Base-by-base conservation (phyloP, 2,797 vertebrate species). In the Epinephelus malabaricus region DNA sequence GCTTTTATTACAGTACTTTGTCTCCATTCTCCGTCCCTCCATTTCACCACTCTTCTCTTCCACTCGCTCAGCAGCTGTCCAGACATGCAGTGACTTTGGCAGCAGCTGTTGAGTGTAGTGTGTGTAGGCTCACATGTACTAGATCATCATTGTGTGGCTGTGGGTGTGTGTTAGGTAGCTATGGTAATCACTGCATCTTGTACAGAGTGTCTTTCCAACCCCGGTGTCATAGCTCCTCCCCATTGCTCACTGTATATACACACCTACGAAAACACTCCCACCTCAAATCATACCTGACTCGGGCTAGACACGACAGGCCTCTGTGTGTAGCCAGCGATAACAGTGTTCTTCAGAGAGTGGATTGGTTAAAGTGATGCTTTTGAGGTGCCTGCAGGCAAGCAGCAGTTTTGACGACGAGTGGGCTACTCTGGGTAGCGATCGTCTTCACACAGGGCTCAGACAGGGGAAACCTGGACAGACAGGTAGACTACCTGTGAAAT, bases 321-420 rank as follows among this genome's bases (percentile, higher is more conserved):
- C 9, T 84, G 70, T 81, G 17, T 71, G 77, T 40, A 58, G 60
- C 18, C 21, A 45, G 70, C 49, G 68, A 69, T 81, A 69, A 50
- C 58, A 21, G 65, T 68, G 23, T 6, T 85, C 13, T 78, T 46
- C 46, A 69, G 51, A 45, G 70, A 81, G 79, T 45, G 62, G 50
- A 60, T 73, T 34, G 5, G 15, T 34, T 81, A 38, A 91, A 95
- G 86, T 76, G 62, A 98, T 99, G 97, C 89, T 93, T 53, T 82
- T 97, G 88, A 96, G 93, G 81, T 96, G 95, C 82, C 87, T 97
- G 3, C 94, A 95, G 84, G 95, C 96, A 83, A 95, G 91, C 73
- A 94, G 91, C 89, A 95, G 93, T 93, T 97, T 97, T 84, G 96
- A 96, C 69, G 95, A 95, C 82, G 96, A 97, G 53, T 92, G 95